Evolutionary conservation across 92 coral and sea anemone genomes (phyloP).

Genomic region (Epizoanthus fatuus): DNA sequence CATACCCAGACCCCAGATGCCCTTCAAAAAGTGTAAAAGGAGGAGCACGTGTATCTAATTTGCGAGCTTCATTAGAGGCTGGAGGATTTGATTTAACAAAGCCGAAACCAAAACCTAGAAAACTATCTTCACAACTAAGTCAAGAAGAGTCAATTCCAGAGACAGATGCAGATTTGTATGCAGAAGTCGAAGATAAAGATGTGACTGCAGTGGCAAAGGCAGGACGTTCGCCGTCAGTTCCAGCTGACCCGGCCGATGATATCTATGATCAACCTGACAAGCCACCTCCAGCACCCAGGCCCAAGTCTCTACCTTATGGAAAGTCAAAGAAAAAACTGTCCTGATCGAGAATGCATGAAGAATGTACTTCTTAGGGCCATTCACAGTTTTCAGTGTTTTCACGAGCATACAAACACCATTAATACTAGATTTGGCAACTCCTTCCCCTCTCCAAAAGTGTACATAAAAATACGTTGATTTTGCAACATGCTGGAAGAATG

Average conservation of each 20-base stretch:
- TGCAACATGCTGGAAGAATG: too few species aligned
- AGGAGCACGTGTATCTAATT: conserved; percentile 69
- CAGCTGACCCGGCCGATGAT: conserved; percentile 67
- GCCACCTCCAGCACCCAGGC: conserved; percentile 30
- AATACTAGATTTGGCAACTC: too few species aligned
- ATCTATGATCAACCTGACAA: conserved; percentile 76
- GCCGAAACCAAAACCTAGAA: conserved; percentile 60
- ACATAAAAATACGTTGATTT: too few species aligned
- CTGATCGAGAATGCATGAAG: too few species aligned
- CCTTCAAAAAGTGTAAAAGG: conserved; percentile 28
- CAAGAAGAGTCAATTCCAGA: conserved; percentile 73
- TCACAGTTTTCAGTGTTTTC: too few species aligned
- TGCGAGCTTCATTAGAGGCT: conserved; percentile 84
- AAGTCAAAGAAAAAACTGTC: conserved; percentile 36
- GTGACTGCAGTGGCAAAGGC: conserved; percentile 32
- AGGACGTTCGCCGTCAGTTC: conserved; percentile 76
- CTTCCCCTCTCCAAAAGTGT: too few species aligned
- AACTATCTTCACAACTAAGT: conserved; percentile 19
- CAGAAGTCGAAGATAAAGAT: conserved; percentile 56
- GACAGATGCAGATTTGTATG: conserved; percentile 48
- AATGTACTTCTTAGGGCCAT: too few species aligned
- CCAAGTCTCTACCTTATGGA: conserved; percentile 54
- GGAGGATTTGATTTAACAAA: conserved; percentile 83
- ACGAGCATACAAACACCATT: too few species aligned
- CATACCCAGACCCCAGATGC: background rate